Conservation (phyloP, 2,888 invertebrate genomes). For the Urechis unicinctus region DNA sequence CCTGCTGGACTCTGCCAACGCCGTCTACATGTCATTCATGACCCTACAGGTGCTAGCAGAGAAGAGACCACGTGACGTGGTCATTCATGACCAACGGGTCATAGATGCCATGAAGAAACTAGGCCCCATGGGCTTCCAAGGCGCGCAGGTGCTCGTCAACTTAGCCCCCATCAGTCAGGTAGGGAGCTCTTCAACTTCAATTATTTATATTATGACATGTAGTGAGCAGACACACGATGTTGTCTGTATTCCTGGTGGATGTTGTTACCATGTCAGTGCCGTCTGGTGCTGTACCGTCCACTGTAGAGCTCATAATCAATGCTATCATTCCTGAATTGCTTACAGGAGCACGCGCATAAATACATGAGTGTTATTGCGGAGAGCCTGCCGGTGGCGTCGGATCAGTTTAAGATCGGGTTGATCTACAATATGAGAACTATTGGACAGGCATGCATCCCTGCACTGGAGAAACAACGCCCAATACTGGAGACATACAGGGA, state of each 20-base stretch:
- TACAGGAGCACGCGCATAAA: slow-evolving; percentile 3
- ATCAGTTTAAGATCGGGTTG: slow-evolving; percentile 4
- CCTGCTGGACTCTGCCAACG: not conserved
- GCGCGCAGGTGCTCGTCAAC: not conserved
- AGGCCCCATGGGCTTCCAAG: not conserved
- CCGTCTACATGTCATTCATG: not conserved
- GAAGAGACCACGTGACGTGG: slow-evolving; percentile 13
- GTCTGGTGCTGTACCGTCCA: not conserved
- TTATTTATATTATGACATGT: too few species aligned
- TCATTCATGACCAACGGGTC: not conserved
- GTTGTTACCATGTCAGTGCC: too few species aligned
- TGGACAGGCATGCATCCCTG: slow-evolving; percentile 21
- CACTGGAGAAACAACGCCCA: too few species aligned
- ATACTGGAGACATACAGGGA: slow-evolving; percentile 19
- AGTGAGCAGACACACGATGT: too few species aligned
- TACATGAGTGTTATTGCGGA: not conserved
- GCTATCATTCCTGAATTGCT: not conserved
- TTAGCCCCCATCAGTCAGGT: not conserved
- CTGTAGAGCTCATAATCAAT: not conserved
- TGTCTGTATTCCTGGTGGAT: too few species aligned
- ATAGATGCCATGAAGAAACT: not conserved
- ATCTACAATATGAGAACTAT: slow-evolving; percentile 18
- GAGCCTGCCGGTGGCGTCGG: not conserved
- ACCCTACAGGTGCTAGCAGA: slow-evolving; percentile 16
- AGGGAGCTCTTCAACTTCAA: too few species aligned